Conservation (phyloP, 2,888 invertebrate species). For the Scaptomyza cyrtandrae region DNA sequence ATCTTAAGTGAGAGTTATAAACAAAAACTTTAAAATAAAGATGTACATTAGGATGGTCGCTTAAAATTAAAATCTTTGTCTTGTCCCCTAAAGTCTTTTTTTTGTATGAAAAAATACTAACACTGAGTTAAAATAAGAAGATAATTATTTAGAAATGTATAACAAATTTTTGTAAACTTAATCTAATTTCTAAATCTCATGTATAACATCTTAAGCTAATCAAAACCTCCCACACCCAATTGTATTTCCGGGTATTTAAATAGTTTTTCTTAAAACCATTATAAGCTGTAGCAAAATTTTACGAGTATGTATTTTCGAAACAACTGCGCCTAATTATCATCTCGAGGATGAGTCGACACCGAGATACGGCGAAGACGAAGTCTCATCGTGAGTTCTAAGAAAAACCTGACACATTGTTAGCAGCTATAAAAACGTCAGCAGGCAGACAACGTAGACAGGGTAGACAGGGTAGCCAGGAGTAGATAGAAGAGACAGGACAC, state of each 20-base stretch:
- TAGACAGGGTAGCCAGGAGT: conserved; percentile 11
- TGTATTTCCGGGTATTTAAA: conserved; percentile 11
- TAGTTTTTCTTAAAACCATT: conserved; percentile 11
- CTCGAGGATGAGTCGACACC: conserved; percentile 35
- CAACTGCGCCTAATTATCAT: conserved; percentile 69
- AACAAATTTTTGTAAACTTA: neutral
- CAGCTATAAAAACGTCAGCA: conserved; percentile 76
- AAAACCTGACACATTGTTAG: conserved; percentile 78
- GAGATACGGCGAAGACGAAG: conserved; percentile 29
- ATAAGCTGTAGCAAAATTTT: conserved; percentile 24
- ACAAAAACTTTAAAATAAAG: too few relatives aligned
- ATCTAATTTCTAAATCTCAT: neutral
- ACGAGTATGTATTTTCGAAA: conserved; percentile 38
- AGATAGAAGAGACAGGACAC: conserved; percentile 55
- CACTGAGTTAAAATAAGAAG: too few relatives aligned
- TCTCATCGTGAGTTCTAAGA: conserved; percentile 66
- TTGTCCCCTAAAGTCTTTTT: too few relatives aligned
- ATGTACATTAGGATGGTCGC: too few relatives aligned
- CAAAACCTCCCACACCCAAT: neutral
- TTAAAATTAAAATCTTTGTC: too few relatives aligned
- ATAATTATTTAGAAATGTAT: too few relatives aligned
- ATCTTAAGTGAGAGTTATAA: too few relatives aligned
- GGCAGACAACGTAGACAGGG: conserved; percentile 31
- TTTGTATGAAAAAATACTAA: too few relatives aligned
- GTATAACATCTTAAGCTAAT: neutral